These are phyloP conservation scores for Drosophila nasuta DNA, from an alignment of 1,140 invertebrate genomes.

Conservation along the genomic window DNA sequence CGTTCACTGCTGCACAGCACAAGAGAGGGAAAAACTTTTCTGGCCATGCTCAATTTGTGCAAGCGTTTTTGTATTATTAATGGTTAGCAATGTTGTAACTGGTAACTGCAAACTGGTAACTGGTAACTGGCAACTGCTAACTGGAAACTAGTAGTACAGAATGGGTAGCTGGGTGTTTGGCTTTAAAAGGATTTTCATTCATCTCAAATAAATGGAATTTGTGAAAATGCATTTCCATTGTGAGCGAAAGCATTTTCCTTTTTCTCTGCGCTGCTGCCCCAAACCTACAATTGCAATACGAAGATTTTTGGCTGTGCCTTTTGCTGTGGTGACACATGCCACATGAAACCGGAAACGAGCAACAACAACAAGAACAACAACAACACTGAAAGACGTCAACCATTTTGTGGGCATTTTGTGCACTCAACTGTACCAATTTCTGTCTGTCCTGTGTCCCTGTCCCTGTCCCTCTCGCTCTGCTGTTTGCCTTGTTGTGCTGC, in stretches of 20 bases:
- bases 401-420: constrained; percentile 67
- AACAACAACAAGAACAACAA: constrained; percentile 7
- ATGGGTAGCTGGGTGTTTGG: constrained; percentile 22
- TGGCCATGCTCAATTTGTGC: constrained; percentile 43
- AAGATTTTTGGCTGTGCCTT: constrained; percentile 48
- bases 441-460: constrained; percentile 1
- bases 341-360: constrained; percentile 64
- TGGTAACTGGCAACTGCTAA: constrained; percentile 17
- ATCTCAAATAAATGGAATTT: constrained; percentile 46
- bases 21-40: constrained; percentile 31
- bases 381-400: constrained; percentile 51
- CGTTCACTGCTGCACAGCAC: constrained; percentile 35
- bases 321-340: constrained; percentile 72
- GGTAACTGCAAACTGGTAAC: constrained; percentile 3
- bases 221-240: constrained; percentile 50
- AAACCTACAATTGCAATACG: constrained; percentile 23
- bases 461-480: background rate
- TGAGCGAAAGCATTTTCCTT: constrained; percentile 26
- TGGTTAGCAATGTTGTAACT: constrained; percentile 41
- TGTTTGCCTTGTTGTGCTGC: constrained; percentile 58
- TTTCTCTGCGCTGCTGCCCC: background rate
- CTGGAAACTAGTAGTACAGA: background rate
- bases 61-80: constrained; percentile 50
- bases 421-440: constrained; percentile 62
- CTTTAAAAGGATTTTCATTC: constrained; percentile 35